A percentile compares a stretch with the other conserved stretches of the same genome.
phyloP scores from a whole-genome alignment of 2,888 invertebrate species.

The Aphodius sticticus region DNA sequence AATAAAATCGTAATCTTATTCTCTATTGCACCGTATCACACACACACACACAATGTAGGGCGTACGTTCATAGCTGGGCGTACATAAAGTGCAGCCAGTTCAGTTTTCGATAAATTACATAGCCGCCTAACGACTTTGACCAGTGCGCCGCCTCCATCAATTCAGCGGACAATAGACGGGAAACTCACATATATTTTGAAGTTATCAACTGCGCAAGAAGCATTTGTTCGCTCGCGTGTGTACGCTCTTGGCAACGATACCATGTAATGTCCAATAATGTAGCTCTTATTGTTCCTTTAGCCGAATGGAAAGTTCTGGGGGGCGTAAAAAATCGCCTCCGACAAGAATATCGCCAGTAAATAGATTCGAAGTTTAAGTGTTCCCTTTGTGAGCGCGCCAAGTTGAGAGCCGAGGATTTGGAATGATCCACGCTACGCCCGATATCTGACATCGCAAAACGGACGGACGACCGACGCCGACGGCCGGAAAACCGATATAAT shows the following conservation, averaged over 20 bases:
- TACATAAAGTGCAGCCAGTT: conserved; percentile 4
- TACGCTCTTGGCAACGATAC: conserved; percentile 49
- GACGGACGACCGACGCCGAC: conserved; percentile 26
- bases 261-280: conserved; percentile 52
- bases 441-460: conserved; percentile 31
- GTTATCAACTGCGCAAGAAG: conserved; percentile 43
- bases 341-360: conserved; percentile 53
- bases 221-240: conserved; percentile 4
- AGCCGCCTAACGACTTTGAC: conserved; percentile 10
- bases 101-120: neutral
- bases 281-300: conserved; percentile 50
- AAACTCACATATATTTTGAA: conserved; percentile 45
- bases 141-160: conserved; percentile 48
- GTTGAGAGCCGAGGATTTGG: conserved; percentile 43
- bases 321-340: conserved; percentile 54
- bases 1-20: neutral
- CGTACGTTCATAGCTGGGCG: neutral
- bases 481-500: conserved; percentile 34
- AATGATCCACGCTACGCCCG: conserved; percentile 34
- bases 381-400: conserved; percentile 52
- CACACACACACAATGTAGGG: neutral
- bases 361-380: conserved; percentile 54
- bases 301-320: conserved; percentile 48
- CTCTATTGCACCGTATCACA: neutral
- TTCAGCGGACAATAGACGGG: conserved; percentile 45